Conservation (phyloP, 2,888 invertebrate species). For the Drosophila setosimentum region DNA sequence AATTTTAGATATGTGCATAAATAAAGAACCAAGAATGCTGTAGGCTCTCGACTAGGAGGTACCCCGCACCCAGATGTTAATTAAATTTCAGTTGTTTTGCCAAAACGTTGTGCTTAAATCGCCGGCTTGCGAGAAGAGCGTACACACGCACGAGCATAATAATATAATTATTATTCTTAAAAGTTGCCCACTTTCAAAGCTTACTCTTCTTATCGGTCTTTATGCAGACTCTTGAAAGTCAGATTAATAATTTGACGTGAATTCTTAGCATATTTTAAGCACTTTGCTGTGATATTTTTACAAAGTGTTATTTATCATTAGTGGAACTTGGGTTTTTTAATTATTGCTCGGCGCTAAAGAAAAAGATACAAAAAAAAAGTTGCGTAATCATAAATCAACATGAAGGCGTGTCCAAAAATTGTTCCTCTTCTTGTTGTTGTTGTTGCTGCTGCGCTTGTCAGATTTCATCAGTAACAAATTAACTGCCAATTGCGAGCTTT, state of each 20-base stretch:
- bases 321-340: neutral
- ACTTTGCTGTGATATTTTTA: neutral
- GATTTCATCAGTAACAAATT: constrained; percentile 62
- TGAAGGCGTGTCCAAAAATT: constrained; percentile 44
- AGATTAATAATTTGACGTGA: neutral
- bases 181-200: neutral
- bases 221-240: neutral
- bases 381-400: constrained; percentile 70
- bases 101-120: too few species aligned
- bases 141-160: neutral
- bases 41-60: too few species aligned
- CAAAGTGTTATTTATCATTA: neutral
- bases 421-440: neutral
- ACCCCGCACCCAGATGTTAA: too few species aligned
- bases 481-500: constrained; percentile 40
- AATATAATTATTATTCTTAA: neutral
- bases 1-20: neutral
- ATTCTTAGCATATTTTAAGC: neutral
- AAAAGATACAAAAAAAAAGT: constrained; percentile 47
- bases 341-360: constrained; percentile 3
- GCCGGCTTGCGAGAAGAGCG: neutral
- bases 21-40: too few species aligned
- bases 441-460: constrained; percentile 45
- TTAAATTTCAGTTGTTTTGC: too few species aligned
- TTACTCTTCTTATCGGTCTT: neutral